Evolutionary conservation across 2,797 vertebrate species (phyloP).

Genomic region (Notamacropus eugenii): DNA sequence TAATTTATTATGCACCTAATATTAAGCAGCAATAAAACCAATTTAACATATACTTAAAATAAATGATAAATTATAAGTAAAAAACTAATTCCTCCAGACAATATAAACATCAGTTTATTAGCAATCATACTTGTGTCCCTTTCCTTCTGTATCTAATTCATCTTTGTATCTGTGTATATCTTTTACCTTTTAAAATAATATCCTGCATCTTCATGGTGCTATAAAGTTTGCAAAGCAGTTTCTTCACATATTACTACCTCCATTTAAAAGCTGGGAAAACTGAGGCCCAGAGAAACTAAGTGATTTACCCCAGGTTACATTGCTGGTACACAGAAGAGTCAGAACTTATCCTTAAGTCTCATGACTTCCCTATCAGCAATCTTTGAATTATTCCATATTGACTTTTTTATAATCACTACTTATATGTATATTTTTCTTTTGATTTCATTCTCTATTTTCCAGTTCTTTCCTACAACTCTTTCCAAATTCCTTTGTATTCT

Average conservation of each 20-base stretch:
- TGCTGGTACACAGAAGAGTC: neutral
- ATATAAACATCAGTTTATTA: neutral
- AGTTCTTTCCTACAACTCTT: neutral
- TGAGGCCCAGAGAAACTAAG: neutral
- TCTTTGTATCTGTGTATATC: neutral
- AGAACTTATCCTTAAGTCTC: neutral
- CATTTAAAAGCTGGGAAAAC: neutral
- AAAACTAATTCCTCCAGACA: neutral
- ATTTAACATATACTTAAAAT: neutral
- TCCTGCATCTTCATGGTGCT: neutral
- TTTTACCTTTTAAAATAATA: neutral
- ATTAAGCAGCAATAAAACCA: neutral
- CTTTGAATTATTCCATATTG: neutral
- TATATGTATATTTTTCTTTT: neutral
- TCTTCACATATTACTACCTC: neutral
- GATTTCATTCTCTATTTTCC: neutral
- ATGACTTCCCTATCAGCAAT: neutral
- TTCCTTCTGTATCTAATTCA: neutral
- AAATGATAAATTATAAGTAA: neutral
- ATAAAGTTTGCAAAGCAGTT: neutral
- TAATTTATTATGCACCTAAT: neutral
- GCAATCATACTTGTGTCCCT: neutral
- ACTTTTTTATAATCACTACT: neutral
- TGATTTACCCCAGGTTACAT: neutral
- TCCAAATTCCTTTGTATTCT: neutral